Base-by-base conservation (phyloP, 2,888 invertebrate species). In the Volucella inanis region DNA sequence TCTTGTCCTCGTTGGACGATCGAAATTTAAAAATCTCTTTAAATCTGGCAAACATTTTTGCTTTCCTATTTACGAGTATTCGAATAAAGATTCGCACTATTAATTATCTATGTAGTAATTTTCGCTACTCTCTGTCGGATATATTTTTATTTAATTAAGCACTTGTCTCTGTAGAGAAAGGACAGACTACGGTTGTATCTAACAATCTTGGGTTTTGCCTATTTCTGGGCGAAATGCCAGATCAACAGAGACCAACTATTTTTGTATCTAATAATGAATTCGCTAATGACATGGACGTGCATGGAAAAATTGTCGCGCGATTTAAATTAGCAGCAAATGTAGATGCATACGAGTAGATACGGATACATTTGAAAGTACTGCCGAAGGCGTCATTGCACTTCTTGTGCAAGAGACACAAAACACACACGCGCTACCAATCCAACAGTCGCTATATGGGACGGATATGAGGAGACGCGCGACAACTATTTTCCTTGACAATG, bases 11-110 rank as follows among this genome's bases (percentile, higher is more conserved):
- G 65, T 49, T 43, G 83, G 87, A 74, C 55, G 71, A 72, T 88
- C 90, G n/a, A 88, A 87, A 87, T 89, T 91, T 71, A 88, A 90
- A 89, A 91, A 91, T 88, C 87, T 91, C 90, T 64, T 90, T 90
- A 87, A 91, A 90, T 88, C 90, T 88, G 79, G 91, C 88, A 89
- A 91, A 91, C 91, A 91, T 91, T 88, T 89, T 88, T 15, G 22
- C 38, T 15, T 39, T 15, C 11, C 11, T 14, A 10, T n/a, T 50
- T 3, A 14, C 18, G 18, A 76, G 72, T 52, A 84, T 87, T 89
- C 89, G 88, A 88, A 87, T 78, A 76, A 11, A 67, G 75, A 76
- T 18, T 10, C 45, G 71, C 76, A 81, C 81, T 76, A 67, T 77
- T 81, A 75, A 85, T 81, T 77, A 77, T 72, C 67, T 50, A n/a